phyloP scores from a whole-genome alignment of 2,113 vertebrate species.

The Leptobrachium ailaonicum region DNA sequence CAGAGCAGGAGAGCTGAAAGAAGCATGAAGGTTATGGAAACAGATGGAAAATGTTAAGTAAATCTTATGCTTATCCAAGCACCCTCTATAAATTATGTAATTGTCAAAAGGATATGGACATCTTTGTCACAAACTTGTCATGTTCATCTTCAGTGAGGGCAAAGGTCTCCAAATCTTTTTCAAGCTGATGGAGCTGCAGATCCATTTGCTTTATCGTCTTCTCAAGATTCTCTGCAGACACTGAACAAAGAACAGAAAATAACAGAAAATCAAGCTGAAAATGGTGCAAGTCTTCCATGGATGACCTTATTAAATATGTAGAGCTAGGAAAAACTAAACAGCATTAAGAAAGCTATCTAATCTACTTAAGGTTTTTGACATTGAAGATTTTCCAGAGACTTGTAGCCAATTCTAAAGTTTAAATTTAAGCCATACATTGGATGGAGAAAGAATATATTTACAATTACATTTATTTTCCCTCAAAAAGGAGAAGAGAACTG shows the following conservation, averaged over 20 bases:
- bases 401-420: too few relatives aligned
- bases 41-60: constrained; percentile 53
- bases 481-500: too few relatives aligned
- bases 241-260: constrained; percentile 67
- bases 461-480: too few relatives aligned
- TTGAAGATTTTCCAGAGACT: too few relatives aligned
- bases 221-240: constrained; percentile 95
- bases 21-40: constrained; percentile 52
- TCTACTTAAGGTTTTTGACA: too few relatives aligned
- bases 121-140: constrained; percentile 93
- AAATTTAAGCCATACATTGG: too few relatives aligned
- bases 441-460: too few relatives aligned
- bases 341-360: too few relatives aligned
- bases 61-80: constrained; percentile 50
- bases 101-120: constrained; percentile 93
- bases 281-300: too few relatives aligned
- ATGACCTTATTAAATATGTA: too few relatives aligned
- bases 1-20: constrained; percentile 33
- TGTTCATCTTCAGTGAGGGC: constrained; percentile 81
- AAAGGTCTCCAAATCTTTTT: constrained; percentile 94
- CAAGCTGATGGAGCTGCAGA: constrained; percentile 91
- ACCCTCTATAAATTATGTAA: constrained; percentile 51
- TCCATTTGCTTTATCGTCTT: constrained; percentile 96
- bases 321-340: too few relatives aligned
- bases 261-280: not conserved